Conservation (phyloP, 1,140 invertebrate species). For the Muscidifurax raptorellus region DNA sequence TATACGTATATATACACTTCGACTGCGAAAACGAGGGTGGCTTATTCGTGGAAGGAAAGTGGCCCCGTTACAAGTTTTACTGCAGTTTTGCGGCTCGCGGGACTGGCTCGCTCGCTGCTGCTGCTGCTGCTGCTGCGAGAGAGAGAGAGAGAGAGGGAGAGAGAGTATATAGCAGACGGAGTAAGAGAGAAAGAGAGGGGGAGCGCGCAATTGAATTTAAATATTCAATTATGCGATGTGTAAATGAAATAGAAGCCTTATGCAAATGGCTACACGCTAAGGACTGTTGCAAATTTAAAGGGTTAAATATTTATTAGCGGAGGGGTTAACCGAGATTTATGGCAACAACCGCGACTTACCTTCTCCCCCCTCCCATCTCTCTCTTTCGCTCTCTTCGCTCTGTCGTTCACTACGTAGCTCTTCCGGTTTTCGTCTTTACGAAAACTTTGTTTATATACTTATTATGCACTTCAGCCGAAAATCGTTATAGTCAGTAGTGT, state of each 20-base stretch:
- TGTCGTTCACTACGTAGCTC: background rate
- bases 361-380: background rate
- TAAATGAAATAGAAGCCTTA: constrained; percentile 80
- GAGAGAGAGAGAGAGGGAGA: background rate
- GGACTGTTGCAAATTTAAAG: constrained; percentile 77
- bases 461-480: too few species aligned
- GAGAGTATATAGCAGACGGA: too few species aligned
- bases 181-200: constrained; percentile 70
- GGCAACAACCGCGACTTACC: constrained; percentile 49
- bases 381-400: background rate
- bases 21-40: constrained; percentile 56
- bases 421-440: constrained; percentile 11
- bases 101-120: background rate
- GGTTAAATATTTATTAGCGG: constrained; percentile 77
- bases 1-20: background rate
- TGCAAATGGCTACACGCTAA: constrained; percentile 77
- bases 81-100: constrained; percentile 75
- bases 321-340: constrained; percentile 75
- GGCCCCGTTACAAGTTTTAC: constrained; percentile 77
- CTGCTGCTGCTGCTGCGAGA: background rate
- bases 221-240: constrained; percentile 79
- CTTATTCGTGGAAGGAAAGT: constrained; percentile 69
- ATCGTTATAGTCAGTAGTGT: too few species aligned
- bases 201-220: constrained; percentile 77
- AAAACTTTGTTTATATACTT: too few species aligned